Conservation (phyloP, 23 tunicate species). For the Phallusia fumigata region DNA sequence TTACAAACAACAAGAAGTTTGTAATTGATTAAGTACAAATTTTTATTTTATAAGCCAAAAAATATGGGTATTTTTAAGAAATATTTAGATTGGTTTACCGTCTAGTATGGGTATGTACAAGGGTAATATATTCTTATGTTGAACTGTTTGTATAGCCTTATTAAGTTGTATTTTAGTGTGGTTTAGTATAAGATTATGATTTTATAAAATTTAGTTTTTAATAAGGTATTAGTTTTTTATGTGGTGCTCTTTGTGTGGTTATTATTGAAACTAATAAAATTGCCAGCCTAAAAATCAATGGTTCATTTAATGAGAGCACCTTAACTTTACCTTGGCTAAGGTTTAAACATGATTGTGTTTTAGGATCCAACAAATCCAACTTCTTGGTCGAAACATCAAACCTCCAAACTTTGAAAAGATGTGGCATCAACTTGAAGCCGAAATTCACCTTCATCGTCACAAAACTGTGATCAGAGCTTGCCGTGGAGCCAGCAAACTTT, state of each 20-base stretch:
- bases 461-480: constrained; percentile 95
- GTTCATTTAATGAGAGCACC: too few species aligned
- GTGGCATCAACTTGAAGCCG: constrained; percentile 98
- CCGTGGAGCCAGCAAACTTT: constrained; percentile 46
- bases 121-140: not conserved
- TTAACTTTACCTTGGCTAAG: too few species aligned
- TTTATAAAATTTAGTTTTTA: too few species aligned
- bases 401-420: constrained; percentile 87
- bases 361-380: constrained; percentile 96
- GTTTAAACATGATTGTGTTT: constrained; percentile 1
- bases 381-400: constrained; percentile 83
- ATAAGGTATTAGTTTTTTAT: too few species aligned
- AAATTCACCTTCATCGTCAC: constrained; percentile 94
- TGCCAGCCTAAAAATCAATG: too few species aligned
- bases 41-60: not conserved
- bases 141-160: not conserved
- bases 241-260: too few species aligned
- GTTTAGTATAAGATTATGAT: too few species aligned
- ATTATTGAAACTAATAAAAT: too few species aligned
- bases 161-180: not conserved
- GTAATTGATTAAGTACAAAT: not conserved
- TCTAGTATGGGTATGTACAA: too few species aligned
- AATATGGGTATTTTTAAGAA: not conserved
- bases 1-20: not conserved
- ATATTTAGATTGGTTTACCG: not conserved